These are phyloP conservation scores for Horisme vitalbata DNA, from an alignment of 2,888 invertebrate species.

Conservation along the genomic window DNA sequence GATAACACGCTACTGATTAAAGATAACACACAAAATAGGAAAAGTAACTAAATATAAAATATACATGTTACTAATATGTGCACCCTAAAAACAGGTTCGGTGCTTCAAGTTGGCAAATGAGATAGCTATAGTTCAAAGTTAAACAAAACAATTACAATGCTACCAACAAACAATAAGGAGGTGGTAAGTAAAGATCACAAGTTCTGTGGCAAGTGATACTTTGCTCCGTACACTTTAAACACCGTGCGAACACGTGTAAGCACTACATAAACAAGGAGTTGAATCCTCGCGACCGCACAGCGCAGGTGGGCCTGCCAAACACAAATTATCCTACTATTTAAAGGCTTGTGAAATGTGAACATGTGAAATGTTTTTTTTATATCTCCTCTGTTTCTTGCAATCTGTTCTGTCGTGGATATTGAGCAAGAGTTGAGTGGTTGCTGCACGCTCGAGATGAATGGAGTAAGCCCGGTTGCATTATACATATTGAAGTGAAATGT, in stretches of 20 bases:
- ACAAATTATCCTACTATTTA: constrained; percentile 25
- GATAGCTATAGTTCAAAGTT: no score
- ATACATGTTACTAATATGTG: no score
- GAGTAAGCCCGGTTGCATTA: no score
- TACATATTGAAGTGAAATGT: no score
- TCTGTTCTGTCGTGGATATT: no score
- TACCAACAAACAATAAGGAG: constrained; percentile 34
- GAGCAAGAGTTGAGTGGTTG: no score
- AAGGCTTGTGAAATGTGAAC: no score
- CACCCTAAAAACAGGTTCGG: not conserved
- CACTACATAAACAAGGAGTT: constrained; percentile 58
- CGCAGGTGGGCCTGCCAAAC: constrained; percentile 37
- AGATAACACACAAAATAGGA: constrained; percentile 42
- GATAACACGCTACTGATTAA: constrained; percentile 73
- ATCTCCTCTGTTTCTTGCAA: no score
- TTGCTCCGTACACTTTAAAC: constrained; percentile 38
- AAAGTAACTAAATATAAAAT: constrained; percentile 8
- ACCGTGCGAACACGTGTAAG: constrained; percentile 52
- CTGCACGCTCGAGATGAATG: no score
- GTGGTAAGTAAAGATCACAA: constrained; percentile 49
- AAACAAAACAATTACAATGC: not conserved
- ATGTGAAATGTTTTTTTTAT: no score
- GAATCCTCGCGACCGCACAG: constrained; percentile 54
- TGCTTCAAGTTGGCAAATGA: no score
- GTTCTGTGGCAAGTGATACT: constrained; percentile 47